Evolutionary conservation across 1,140 invertebrate genomes (phyloP).

Genomic region (Dreissena rostriformis): DNA sequence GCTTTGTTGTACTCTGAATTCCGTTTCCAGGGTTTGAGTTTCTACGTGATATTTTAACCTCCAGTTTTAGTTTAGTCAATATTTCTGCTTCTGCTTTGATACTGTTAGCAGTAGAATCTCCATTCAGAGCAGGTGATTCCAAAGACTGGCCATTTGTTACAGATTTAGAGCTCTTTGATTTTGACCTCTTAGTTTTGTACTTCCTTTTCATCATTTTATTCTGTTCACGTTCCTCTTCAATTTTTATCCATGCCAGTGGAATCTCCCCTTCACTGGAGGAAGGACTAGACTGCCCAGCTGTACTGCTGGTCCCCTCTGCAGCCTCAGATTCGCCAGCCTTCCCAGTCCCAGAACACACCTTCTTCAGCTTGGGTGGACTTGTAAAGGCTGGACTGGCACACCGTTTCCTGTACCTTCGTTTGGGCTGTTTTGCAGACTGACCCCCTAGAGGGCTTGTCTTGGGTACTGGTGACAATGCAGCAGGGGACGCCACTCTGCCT

Average conservation of each 20-base stretch:
- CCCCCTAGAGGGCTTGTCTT: not conserved
- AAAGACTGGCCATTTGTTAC: not conserved
- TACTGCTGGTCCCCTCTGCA: too few relatives aligned
- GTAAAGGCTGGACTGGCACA: not conserved
- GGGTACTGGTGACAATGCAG: not conserved
- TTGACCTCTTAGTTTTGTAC: not conserved
- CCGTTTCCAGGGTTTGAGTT: too few relatives aligned
- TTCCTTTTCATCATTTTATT: not conserved
- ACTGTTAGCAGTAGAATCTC: not conserved
- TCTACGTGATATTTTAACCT: too few relatives aligned
- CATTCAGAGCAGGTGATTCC: not conserved
- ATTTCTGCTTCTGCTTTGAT: not conserved
- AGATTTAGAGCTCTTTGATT: not conserved
- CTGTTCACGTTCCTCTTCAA: not conserved
- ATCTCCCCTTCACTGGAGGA: not conserved
- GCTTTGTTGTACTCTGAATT: too few relatives aligned
- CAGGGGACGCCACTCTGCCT: not conserved
- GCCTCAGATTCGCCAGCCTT: not conserved
- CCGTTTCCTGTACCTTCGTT: not conserved
- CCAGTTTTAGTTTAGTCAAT: too few relatives aligned
- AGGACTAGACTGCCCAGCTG: not conserved
- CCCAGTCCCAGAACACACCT: not conserved
- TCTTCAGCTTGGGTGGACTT: constrained; percentile 9
- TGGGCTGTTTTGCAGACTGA: too few relatives aligned
- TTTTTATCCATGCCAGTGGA: not conserved